Base-by-base conservation (phyloP, 2,113 vertebrate species). In the Mirounga angustirostris region DNA sequence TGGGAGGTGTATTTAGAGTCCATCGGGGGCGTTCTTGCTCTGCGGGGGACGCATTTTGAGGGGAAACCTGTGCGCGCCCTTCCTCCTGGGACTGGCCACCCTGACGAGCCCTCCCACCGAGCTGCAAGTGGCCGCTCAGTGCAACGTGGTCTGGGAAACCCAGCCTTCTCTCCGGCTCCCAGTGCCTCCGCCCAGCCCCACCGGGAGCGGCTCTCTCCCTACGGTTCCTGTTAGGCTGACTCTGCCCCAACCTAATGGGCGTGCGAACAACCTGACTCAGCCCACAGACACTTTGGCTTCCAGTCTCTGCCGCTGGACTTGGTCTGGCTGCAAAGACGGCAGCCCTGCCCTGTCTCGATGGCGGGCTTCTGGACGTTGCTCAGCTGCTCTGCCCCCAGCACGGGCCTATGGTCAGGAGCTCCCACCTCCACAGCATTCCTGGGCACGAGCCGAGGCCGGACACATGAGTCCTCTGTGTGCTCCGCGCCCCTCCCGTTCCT, bases 11-110 rank as follows among this genome's bases (percentile, higher is more conserved):
- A 15, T 30, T 54, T 54, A 67, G 21, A 28, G 79, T n/a, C 40
- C 26, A 16, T 43, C 1, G 0, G 1, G 2, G 3, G 56, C 9
- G 11, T 7, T 15, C n/a, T 46, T n/a, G 19, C 10, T 7, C 7
- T 3, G 56, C 0, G 2, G n/a, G 24, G 19, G 19, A 11, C 22
- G 33, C 30, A 28, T 33, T 83, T 82, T 9, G 18, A 89, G 78
- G 40, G 59, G 28, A 58, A 82, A 21, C 21, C 11, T 28, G 12
- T 1, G 15, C 30, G 10, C 28, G 10, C 19, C 5, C 26, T 13
- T 59, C 59, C 58, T 59, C 43, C 67, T 30, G 76, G 61, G 65
- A 13, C 28, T 18, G 7, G 43, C 74, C 74, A 28, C 18, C n/a
- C 43, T 0, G 14, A 28, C 43, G 12, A 13, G 65, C 5, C 0